Conservation (phyloP, 2,113 vertebrate genomes). For the Gyps fulvus region DNA sequence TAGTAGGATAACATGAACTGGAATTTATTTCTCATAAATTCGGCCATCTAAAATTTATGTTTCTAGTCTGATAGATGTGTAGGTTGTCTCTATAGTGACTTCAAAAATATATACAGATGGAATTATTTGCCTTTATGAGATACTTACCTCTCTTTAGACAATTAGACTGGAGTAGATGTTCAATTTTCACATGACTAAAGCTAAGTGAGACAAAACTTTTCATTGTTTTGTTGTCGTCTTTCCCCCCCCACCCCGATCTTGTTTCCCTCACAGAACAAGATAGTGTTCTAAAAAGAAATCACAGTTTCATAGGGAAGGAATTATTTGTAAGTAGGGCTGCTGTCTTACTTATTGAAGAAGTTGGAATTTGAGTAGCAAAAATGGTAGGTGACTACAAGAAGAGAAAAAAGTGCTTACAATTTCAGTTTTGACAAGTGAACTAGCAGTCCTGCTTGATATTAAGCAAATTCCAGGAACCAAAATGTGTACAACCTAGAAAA, state of each 20-base stretch:
- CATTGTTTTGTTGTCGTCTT: background rate
- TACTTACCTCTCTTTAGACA: background rate
- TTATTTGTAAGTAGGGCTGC: background rate
- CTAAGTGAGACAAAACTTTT: background rate
- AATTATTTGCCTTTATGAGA: background rate
- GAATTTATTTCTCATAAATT: background rate
- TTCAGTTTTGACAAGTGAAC: background rate
- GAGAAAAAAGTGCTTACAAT: background rate
- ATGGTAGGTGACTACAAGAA: background rate
- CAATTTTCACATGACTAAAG: background rate
- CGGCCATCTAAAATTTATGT: background rate
- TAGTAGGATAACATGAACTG: background rate
- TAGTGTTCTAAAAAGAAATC: background rate
- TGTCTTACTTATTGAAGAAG: background rate
- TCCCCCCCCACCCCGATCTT: rapidly evolving
- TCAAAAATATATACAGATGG: background rate
- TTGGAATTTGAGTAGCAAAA: background rate
- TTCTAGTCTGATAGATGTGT: background rate
- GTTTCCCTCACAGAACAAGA: background rate
- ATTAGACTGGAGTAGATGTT: background rate
- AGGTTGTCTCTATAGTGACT: background rate
- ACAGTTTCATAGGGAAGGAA: background rate
- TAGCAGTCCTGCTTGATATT: background rate
- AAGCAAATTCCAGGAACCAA: background rate
- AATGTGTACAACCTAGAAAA: background rate